Evolutionary conservation across 2,113 vertebrate genomes (phyloP).

Genomic region (Cygnus buccinator): DNA sequence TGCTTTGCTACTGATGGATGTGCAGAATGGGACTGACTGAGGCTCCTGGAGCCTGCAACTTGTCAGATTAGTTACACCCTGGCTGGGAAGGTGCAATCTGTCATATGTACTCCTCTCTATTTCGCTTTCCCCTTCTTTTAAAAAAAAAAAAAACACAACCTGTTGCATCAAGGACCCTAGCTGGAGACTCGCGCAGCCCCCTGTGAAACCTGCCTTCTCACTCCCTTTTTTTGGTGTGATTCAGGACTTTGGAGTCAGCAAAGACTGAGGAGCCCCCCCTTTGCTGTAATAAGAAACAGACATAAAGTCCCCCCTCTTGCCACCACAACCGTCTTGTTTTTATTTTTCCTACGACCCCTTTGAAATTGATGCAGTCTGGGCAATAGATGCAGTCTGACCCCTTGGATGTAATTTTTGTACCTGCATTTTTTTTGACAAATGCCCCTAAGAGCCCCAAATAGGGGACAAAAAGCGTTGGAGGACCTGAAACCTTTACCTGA

Average conservation of each 20-base stretch:
- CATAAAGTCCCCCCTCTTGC: slow-evolving; percentile 79
- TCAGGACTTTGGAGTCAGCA: slow-evolving; percentile 87
- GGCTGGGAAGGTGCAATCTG: slow-evolving; percentile 74
- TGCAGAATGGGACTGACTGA: slow-evolving; percentile 43
- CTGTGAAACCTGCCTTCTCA: slow-evolving; percentile 88
- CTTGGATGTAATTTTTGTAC: slow-evolving; percentile 81
- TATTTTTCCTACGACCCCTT: slow-evolving; percentile 68
- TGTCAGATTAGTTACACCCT: slow-evolving; percentile 44
- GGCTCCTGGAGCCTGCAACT: slow-evolving; percentile 56
- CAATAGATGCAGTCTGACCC: slow-evolving; percentile 86
- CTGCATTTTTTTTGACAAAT: slow-evolving; percentile 81
- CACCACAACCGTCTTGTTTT: slow-evolving; percentile 61
- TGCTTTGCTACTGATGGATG: slow-evolving; percentile 51
- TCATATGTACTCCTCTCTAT: slow-evolving; percentile 24
- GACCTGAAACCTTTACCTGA: slow-evolving; percentile 86
- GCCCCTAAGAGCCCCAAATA: slow-evolving; percentile 78
- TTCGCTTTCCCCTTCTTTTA: slow-evolving; percentile 34
- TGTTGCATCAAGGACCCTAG: slow-evolving; percentile 75
- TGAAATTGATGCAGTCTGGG: slow-evolving; percentile 86
- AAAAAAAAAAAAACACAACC: background rate
- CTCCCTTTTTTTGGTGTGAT: slow-evolving; percentile 83
- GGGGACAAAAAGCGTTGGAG: slow-evolving; percentile 82
- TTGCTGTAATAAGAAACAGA: slow-evolving; percentile 99
- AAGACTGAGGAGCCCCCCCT: slow-evolving; percentile 82
- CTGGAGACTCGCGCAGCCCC: slow-evolving; percentile 87